Evolutionary conservation across 2,113 vertebrate genomes (phyloP).

Genomic region (Melanotaenia duboulayi): DNA sequence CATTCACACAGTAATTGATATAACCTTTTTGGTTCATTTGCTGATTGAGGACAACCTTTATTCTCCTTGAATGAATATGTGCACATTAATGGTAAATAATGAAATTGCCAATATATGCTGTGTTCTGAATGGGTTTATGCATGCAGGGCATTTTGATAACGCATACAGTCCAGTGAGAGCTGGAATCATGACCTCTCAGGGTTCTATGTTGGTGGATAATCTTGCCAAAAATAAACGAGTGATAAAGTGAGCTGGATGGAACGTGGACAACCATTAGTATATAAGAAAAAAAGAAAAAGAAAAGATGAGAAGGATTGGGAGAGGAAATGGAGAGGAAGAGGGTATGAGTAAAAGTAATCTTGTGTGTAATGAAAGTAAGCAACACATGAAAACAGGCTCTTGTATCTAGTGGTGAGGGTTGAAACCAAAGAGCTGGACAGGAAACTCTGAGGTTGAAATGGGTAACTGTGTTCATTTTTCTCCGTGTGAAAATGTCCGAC

Average conservation of each 20-base stretch:
- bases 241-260: constrained; percentile 10
- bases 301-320: constrained; percentile 17
- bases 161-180: not conserved
- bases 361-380: constrained; percentile 49
- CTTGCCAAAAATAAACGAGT: not conserved
- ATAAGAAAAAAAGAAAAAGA: constrained; percentile 17
- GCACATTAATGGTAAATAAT: not conserved
- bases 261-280: constrained; percentile 13
- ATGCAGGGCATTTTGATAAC: not conserved
- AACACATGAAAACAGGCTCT: constrained; percentile 62
- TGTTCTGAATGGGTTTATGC: not conserved
- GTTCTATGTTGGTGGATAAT: not conserved
- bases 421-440: constrained; percentile 33
- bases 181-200: not conserved
- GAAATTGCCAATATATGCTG: constrained; percentile 14
- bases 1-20: constrained; percentile 14
- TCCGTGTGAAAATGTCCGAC: constrained; percentile 12
- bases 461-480: constrained; percentile 37
- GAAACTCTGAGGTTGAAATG: constrained; percentile 36
- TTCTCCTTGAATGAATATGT: too few species aligned
- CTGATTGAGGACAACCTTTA: too few species aligned
- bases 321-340: constrained; percentile 43
- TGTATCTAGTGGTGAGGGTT: constrained; percentile 48
- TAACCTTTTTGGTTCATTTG: not conserved
- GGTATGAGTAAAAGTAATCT: constrained; percentile 51